phyloP scores from a whole-genome alignment of 1,140 invertebrate genomes.

The Aphidius ervi region DNA sequence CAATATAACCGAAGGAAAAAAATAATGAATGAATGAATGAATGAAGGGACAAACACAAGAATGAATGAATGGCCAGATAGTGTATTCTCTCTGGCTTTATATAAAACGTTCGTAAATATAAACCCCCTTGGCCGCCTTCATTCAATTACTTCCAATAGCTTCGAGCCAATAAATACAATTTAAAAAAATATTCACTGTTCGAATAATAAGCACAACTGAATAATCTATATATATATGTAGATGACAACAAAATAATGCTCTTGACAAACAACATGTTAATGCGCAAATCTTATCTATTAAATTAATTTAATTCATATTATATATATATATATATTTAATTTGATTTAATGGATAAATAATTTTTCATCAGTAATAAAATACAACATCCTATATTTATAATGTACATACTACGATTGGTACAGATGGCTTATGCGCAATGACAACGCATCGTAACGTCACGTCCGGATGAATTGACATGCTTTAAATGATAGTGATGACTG shows the following conservation, averaged over 20 bases:
- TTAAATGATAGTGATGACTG: conserved; percentile 42
- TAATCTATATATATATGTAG: not conserved
- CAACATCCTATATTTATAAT: too few relatives aligned
- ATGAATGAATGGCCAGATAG: conserved; percentile 56
- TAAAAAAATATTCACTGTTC: conserved; percentile 42
- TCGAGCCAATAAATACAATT: conserved; percentile 56
- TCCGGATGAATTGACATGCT: conserved; percentile 52
- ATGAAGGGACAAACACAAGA: conserved; percentile 54
- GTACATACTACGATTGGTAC: conserved; percentile 40
- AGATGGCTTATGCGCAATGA: conserved; percentile 42
- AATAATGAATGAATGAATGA: conserved; percentile 46
- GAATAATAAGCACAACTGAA: not conserved
- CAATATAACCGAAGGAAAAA: conserved; percentile 34
- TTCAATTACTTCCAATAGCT: conserved; percentile 57
- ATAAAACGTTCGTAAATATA: conserved; percentile 52
- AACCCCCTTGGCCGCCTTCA: conserved; percentile 46
- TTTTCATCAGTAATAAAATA: too few relatives aligned
- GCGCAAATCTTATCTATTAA: not conserved
- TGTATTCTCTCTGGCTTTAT: conserved; percentile 47
- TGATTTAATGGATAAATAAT: not conserved
- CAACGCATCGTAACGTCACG: conserved; percentile 43
- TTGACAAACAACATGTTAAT: conserved; percentile 20
- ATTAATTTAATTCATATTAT: not conserved
- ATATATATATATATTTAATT: not conserved
- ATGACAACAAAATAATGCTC: conserved; percentile 13